Base-by-base conservation (phyloP, 2,888 invertebrate genomes). In the Eupithecia exiguata region DNA sequence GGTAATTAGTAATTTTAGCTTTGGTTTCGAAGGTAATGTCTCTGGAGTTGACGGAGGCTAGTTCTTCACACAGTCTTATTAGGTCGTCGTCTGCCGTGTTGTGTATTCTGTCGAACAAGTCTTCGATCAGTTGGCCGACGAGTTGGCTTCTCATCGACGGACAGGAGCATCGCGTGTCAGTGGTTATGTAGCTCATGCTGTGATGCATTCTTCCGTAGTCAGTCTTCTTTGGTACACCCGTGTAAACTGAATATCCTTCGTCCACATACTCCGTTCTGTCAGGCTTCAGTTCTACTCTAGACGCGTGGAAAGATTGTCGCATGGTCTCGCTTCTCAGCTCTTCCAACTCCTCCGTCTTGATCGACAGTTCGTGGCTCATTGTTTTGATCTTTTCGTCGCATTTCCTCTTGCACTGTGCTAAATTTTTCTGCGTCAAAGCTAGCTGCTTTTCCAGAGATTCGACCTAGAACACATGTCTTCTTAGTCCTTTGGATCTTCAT, bases 361-460 rank as follows among this genome's bases (percentile, higher is more conserved):
- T 93, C 3, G 94, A 94, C 67, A 96, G 86, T 81, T 96, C 96
- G 83, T 96, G 95, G 78, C 95, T 95, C 53, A 96, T 87, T 5
- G 94, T 95, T 73, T 95, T 95, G 25, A 95, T 90, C 78, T 94
- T 95, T 77, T 96, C 95, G 72, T 95, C 95, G 76, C 94, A 95
- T 74, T 94, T 94, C 79, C 93, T 92, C 80, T 95, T 92, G 83
- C 93, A 95, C 78, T 94, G 92, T n/a, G 92, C 92, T 80, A 96
- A 87, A 74, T 95, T 94, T 80, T 93, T 89, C 73, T 95, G 94
- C 74, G 96, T 91, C 77, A 95, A 91, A 71, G 92, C 85, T 79
- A 96, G 89, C 90, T 95, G 95, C 82, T 94, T 92, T 87, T 95
- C 96, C 83, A 96, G 89, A 80, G 95, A 95, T 88, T 95, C 95